These are phyloP conservation scores for Lissonota sp. DNA, from an alignment of 2,888 invertebrate genomes.

Conservation along the genomic window DNA sequence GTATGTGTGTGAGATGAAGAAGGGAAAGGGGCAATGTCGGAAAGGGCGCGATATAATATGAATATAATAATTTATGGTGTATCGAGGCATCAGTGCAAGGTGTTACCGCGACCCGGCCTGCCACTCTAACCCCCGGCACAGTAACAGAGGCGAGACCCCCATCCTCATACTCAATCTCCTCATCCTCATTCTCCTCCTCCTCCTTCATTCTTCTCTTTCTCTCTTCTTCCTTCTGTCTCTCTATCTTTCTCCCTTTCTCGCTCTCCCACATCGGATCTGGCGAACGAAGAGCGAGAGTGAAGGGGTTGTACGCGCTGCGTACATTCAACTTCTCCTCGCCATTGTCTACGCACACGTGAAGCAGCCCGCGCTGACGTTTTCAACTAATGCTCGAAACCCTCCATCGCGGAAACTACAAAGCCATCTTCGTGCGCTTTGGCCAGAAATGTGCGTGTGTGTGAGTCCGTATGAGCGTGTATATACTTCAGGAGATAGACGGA, in stretches of 20 bases:
- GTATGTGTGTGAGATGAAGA: slow-evolving; percentile 25
- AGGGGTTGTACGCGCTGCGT: slow-evolving; percentile 37
- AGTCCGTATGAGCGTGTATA: background rate
- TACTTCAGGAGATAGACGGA: slow-evolving; percentile 28
- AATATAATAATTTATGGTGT: slow-evolving; percentile 79
- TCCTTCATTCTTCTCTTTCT: slow-evolving; percentile 12
- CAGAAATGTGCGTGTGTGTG: slow-evolving; percentile 21
- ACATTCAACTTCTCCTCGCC: slow-evolving; percentile 65
- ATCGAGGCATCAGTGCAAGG: slow-evolving; percentile 78
- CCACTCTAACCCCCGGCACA: slow-evolving; percentile 50
- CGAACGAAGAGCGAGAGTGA: slow-evolving; percentile 24
- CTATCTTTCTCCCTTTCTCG: too few relatives aligned
- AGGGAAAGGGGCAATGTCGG: slow-evolving; percentile 27
- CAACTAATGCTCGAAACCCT: slow-evolving; percentile 64
- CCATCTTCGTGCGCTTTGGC: slow-evolving; percentile 50
- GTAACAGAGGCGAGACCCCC: slow-evolving; percentile 48
- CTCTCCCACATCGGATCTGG: background rate
- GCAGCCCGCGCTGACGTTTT: slow-evolving; percentile 72
- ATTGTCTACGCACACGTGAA: slow-evolving; percentile 75
- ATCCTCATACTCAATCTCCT: slow-evolving; percentile 16
- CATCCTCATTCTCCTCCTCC: slow-evolving; percentile 20
- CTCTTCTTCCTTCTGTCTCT: background rate
- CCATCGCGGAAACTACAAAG: slow-evolving; percentile 60
- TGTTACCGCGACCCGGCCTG: slow-evolving; percentile 73
- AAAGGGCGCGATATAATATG: slow-evolving; percentile 73